These are phyloP conservation scores for Elaphurus davidianus DNA, from an alignment of 2,113 vertebrate species.

Conservation along the genomic window DNA sequence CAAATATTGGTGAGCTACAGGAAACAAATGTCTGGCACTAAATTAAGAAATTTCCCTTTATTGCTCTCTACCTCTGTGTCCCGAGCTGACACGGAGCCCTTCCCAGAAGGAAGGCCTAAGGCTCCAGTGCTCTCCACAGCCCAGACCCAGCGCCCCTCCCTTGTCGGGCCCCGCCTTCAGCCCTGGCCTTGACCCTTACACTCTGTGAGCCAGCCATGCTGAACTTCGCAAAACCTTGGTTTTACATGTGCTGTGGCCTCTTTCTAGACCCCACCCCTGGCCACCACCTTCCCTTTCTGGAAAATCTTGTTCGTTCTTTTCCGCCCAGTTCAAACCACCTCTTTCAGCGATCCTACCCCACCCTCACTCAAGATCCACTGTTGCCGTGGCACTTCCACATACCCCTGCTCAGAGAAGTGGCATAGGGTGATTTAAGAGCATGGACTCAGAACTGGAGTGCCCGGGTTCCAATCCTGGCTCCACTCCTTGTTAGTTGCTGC, in stretches of 20 bases:
- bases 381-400: background rate
- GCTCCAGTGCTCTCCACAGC: background rate
- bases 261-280: background rate
- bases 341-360: background rate
- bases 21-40: slow-evolving; percentile 1
- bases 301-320: slow-evolving; percentile 18
- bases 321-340: background rate
- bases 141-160: background rate
- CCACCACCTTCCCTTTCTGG: background rate
- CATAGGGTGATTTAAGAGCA: background rate
- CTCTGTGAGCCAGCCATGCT: background rate
- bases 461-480: background rate
- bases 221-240: background rate
- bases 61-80: background rate
- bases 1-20: slow-evolving; percentile 57
- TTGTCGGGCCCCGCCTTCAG: background rate
- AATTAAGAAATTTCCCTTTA: slow-evolving; percentile 34
- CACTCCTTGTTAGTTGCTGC: background rate
- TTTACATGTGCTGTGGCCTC: background rate
- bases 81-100: background rate
- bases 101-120: background rate
- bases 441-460: background rate
- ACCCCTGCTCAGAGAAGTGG: background rate
- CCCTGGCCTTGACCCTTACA: background rate
- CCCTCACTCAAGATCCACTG: background rate